These are phyloP conservation scores for Caenorhabditis sp. DNA, from an alignment of 2,888 invertebrate species.

Conservation along the genomic window DNA sequence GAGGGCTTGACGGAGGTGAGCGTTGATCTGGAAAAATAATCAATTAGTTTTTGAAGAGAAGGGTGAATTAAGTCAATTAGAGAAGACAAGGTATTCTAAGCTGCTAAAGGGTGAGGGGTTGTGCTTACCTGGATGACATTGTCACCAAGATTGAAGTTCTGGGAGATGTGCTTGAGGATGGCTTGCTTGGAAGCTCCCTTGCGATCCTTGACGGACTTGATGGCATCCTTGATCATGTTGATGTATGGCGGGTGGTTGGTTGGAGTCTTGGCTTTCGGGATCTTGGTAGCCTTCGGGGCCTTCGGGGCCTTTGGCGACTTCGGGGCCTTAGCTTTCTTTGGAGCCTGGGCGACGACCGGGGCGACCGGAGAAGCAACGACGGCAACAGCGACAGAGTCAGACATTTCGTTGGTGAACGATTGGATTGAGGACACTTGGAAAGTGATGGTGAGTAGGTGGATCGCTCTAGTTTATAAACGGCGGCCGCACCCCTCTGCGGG, in stretches of 20 bases:
- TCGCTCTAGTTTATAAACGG: constrained; percentile 20
- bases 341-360: constrained; percentile 15
- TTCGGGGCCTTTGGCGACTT: constrained; percentile 40
- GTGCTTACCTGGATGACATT: constrained; percentile 46
- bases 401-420: constrained; percentile 29
- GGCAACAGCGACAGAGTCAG: constrained; percentile 26
- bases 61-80: not conserved
- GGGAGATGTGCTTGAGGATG: constrained; percentile 80
- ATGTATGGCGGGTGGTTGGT: constrained; percentile 79
- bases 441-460: constrained; percentile 1
- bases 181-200: constrained; percentile 81
- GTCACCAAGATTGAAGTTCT: constrained; percentile 80
- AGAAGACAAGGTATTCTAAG: no score
- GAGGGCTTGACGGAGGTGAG: constrained; percentile 80
- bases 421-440: constrained; percentile 18
- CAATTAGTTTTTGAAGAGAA: not conserved
- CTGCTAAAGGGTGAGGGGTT: not conserved
- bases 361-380: constrained; percentile 24
- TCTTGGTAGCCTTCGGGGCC: constrained; percentile 49
- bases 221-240: constrained; percentile 80
- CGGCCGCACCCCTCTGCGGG: constrained; percentile 38
- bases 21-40: constrained; percentile 74
- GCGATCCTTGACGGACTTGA: constrained; percentile 80
- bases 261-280: constrained; percentile 50
- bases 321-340: constrained; percentile 39